Evolutionary conservation across 2,113 vertebrate species (phyloP), one percentile per base, ranked within the genome.

Genomic region (Nematolebias whitei): DNA sequence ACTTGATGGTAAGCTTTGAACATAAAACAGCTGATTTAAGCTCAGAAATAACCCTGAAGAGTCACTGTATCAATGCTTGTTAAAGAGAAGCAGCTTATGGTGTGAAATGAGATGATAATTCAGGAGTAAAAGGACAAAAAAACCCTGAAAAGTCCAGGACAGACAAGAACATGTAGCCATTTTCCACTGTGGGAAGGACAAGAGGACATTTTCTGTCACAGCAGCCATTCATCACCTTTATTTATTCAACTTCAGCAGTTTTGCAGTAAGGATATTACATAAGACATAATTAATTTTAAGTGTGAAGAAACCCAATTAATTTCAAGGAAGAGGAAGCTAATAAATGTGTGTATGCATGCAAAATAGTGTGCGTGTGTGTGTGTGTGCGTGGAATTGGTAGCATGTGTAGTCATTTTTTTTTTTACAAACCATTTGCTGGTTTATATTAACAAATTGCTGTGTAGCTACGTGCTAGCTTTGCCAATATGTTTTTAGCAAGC

Each of bases 221-320:
- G 26, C 62, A 68, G n/a, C 64, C 77, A 80, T 86, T 88, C 81
- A 78, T 82, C 84, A 83, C 49, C 74, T 85, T 79, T 71, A 86
- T 85, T 88, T 85, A 88, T 90, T 87, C 82, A 40, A 44, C 71
- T 23, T 14, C 68, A 59, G 38, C 65, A 49, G 71, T 74, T 84
- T 79, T 85, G 61, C 78, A 85, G 82, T 72, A 11, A 54, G 77
- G 62, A 84, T 80, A 79, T 87, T 84, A 89, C 80, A 85, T 80
- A 84, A 84, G 51, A 78, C 23, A 48, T 66, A 92, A 91, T 92
- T 83, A 81, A 91, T 92, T 92, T 87, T 75, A 86, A 82, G 88
- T 74, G 78, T 89, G 82, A 89, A 83, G 79, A 77, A 90, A 89
- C 74, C 80, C 89, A 92, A 92, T 93, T 92, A 92, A 87, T 86